phyloP scores from a whole-genome alignment of 2,888 invertebrate genomes.

The Tolmerus cingulatus region DNA sequence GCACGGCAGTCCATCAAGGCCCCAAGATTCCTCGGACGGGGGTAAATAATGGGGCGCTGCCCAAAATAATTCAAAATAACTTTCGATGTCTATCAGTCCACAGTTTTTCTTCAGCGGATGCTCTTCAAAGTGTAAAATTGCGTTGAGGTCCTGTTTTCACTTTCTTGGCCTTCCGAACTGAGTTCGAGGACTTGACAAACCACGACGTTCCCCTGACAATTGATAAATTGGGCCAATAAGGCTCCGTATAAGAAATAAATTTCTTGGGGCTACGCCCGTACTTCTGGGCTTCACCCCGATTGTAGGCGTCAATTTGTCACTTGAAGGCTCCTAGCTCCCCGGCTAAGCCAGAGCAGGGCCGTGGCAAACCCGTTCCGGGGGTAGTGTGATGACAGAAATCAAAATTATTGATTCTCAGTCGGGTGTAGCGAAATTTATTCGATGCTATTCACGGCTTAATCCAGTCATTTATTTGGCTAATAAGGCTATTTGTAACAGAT shows the following conservation, averaged over 20 bases:
- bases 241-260: conserved; percentile 32
- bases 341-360: neutral
- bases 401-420: conserved; percentile 38
- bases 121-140: conserved; percentile 18
- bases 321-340: conserved; percentile 2
- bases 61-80: neutral
- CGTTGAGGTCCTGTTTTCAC: conserved; percentile 5
- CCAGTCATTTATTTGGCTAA: conserved; percentile 41
- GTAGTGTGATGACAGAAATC: conserved; percentile 41
- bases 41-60: neutral
- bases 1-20: neutral
- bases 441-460: conserved; percentile 39
- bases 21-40: neutral
- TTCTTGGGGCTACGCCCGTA: conserved; percentile 5
- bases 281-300: conserved; percentile 10
- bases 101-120: neutral
- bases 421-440: conserved; percentile 36
- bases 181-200: conserved; percentile 26
- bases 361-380: neutral
- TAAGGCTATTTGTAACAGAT: conserved; percentile 41
- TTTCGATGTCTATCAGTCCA: neutral
- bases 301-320: conserved; percentile 38
- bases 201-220: conserved; percentile 22
- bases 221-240: conserved; percentile 39
- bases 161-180: neutral